phyloP scores from a whole-genome alignment of 2,888 invertebrate genomes.

The Brenthis ino region DNA sequence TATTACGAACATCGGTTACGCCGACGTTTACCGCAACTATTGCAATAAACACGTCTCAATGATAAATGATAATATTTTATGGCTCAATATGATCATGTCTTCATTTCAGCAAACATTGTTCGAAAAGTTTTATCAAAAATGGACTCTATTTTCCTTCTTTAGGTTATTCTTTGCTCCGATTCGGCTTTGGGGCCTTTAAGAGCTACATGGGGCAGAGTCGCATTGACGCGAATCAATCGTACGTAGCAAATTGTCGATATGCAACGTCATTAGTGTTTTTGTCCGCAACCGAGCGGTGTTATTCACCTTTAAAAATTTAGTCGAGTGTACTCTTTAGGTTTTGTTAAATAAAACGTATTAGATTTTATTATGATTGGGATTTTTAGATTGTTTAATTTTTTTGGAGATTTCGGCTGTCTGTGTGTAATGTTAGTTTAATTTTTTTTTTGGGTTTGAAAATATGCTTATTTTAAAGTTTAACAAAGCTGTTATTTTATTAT shows the following conservation, averaged over 20 bases:
- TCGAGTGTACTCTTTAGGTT: slow-evolving; percentile 58
- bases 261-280: slow-evolving; percentile 71
- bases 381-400: slow-evolving; percentile 13
- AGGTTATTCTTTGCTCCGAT: slow-evolving; percentile 38
- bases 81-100: slow-evolving; percentile 74
- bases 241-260: slow-evolving; percentile 80
- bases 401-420: not conserved
- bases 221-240: slow-evolving; percentile 78
- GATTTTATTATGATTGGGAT: slow-evolving; percentile 28
- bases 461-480: not conserved
- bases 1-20: slow-evolving; percentile 73
- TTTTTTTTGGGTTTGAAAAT: too few relatives aligned
- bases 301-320: slow-evolving; percentile 57
- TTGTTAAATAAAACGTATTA: slow-evolving; percentile 45
- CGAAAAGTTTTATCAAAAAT: not conserved
- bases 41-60: slow-evolving; percentile 73
- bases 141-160: slow-evolving; percentile 22
- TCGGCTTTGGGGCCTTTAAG: slow-evolving; percentile 48
- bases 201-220: slow-evolving; percentile 64
- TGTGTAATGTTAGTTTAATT: not conserved
- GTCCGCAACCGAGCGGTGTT: slow-evolving; percentile 46
- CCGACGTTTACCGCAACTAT: slow-evolving; percentile 76
- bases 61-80: slow-evolving; percentile 80
- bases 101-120: slow-evolving; percentile 63
- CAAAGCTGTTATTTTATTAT: not conserved